Evolutionary conservation across 2,888 invertebrate genomes (phyloP).

Genomic region (Dermolepida albohirtum): DNA sequence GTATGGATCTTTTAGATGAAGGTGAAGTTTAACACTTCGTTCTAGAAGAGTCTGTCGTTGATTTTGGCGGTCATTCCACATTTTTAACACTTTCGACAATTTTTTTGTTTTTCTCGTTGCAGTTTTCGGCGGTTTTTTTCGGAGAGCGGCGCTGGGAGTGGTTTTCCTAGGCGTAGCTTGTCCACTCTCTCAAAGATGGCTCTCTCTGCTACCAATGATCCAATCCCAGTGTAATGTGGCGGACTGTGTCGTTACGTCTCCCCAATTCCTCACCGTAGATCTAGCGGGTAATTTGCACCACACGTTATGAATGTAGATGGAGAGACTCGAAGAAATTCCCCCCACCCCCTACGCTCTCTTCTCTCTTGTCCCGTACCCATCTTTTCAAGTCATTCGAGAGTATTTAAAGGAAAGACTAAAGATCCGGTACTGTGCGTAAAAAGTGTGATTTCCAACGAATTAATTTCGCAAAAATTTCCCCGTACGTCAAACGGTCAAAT

Average conservation of each 20-base stretch:
- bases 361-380: too few relatives aligned
- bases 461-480: too few relatives aligned
- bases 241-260: slow-evolving; percentile 8
- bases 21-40: too few relatives aligned
- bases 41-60: not conserved
- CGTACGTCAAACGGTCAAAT: too few relatives aligned
- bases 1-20: too few relatives aligned
- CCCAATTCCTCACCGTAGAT: slow-evolving; percentile 44
- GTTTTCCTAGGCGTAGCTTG: slow-evolving; percentile 84
- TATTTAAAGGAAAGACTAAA: too few relatives aligned
- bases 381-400: too few relatives aligned
- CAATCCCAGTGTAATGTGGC: slow-evolving; percentile 58
- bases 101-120: slow-evolving; percentile 55
- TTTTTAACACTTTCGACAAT: too few relatives aligned
- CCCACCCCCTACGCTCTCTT: too few relatives aligned
- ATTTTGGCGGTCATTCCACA: not conserved
- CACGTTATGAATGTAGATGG: slow-evolving; percentile 48
- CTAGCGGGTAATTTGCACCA: slow-evolving; percentile 53
- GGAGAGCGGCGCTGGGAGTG: slow-evolving; percentile 78
- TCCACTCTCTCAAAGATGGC: slow-evolving; percentile 85
- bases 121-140: slow-evolving; percentile 93
- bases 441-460: too few relatives aligned
- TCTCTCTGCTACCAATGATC: slow-evolving; percentile 63
- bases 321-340: too few relatives aligned
- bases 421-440: too few relatives aligned